A percentile compares a stretch with the other conserved stretches of the same genome.
These are phyloP conservation scores for Dasysyrphus tricinctus DNA, from an alignment of 2,888 invertebrate species.

Conservation along the genomic window DNA sequence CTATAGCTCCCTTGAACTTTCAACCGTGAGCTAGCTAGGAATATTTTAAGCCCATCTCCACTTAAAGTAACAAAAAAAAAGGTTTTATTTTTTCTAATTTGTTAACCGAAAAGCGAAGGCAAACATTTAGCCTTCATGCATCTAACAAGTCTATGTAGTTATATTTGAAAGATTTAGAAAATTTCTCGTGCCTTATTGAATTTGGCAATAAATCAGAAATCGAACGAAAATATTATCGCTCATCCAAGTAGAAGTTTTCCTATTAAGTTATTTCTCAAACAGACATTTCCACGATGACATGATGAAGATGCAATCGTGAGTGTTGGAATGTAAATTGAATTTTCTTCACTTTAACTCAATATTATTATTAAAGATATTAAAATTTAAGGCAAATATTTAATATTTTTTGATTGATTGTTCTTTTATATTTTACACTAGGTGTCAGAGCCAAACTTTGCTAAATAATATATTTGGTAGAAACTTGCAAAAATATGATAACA, in stretches of 20 bases:
- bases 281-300: constrained; percentile 14
- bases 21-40: no score
- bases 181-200: constrained; percentile 37
- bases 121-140: not conserved
- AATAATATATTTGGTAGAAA: not conserved
- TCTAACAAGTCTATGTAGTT: not conserved
- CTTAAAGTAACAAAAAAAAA: no score
- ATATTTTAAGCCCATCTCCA: no score
- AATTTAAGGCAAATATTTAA: not conserved
- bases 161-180: not conserved
- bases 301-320: not conserved
- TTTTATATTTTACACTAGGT: not conserved
- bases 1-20: no score
- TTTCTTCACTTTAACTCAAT: not conserved
- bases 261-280: constrained; percentile 39
- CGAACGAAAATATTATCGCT: constrained; percentile 54
- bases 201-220: constrained; percentile 56
- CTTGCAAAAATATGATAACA: not conserved
- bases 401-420: constrained; percentile 27
- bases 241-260: constrained; percentile 63
- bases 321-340: constrained; percentile 28
- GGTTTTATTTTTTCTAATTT: no score
- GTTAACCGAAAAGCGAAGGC: no score
- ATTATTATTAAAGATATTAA: not conserved
- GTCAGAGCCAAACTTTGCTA: constrained; percentile 3